Evolutionary conservation across 1,140 invertebrate species (phyloP), one percentile per base, ranked within the genome.

Genomic region (Leptonema lineaticorne): DNA sequence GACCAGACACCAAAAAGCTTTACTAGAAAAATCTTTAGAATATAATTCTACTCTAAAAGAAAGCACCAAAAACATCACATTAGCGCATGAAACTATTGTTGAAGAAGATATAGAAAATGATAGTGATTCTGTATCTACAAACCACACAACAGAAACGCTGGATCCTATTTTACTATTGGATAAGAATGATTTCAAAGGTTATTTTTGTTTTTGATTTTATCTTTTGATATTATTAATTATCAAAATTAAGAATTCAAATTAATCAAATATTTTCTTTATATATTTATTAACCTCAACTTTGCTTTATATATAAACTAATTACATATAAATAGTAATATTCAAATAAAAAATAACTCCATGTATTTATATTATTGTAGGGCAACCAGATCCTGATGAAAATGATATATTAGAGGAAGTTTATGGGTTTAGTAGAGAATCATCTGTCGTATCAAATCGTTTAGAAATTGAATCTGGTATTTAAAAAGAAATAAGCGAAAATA

Each of bases 171-270:
- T 69, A 22, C 58, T 79, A 7, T 65, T 79, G 3, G 75, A 76
- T 59, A 79, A 77, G 57, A 33, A 72, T n/a, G 75, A 77, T 56
- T 77, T 75, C 69, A 74, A 79, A 73, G 79, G 79, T 80, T 71
- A 48, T 22, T 58, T 37, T 7, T 24, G 41, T 28, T 27, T 22
- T 56, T 33, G 11, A 11, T 33, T 56, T 22, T 48, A 6, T 7
- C 18, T 48, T 5, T 48, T 6, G 16, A 8, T 48, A 6, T 16
- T 7, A 48, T 48, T 4, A 57, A n/a, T n/a, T n/a, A n/a, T n/a
- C n/a, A n/a, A n/a, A n/a, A n/a, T n/a, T n/a, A n/a, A n/a, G n/a
- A n/a, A n/a, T n/a, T n/a, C n/a, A n/a, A n/a, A n/a, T n/a, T n/a
- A n/a, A n/a, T n/a, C n/a, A n/a, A n/a, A n/a, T n/a, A n/a, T n/a